Percentiles rank a stretch among this genome's conserved stretches.
Conservation (phyloP, 2,797 vertebrate genomes). For the Pseudocheirus occidentalis region DNA sequence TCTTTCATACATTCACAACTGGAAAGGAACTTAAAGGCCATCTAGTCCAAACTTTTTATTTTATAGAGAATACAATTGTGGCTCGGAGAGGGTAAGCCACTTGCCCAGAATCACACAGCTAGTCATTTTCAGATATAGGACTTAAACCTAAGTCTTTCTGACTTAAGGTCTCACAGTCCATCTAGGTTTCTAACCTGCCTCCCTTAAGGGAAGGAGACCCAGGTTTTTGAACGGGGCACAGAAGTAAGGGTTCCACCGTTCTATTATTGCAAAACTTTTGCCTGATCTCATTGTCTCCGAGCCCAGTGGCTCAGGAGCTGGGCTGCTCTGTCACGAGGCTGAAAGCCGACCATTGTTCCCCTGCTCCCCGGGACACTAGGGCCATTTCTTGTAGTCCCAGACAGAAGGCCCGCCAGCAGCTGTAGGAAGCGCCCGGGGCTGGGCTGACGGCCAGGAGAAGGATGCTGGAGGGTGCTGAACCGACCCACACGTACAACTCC, state of each 20-base stretch:
- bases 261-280: not conserved
- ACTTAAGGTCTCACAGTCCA: not conserved
- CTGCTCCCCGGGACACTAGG: not conserved
- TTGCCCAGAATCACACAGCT: not conserved
- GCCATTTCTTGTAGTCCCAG: fast-evolving
- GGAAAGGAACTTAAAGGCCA: not conserved
- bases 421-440: not conserved
- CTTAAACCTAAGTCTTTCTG: not conserved
- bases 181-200: not conserved
- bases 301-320: not conserved
- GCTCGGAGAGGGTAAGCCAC: not conserved
- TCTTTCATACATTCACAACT: not conserved
- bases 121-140: not conserved
- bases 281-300: not conserved
- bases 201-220: not conserved
- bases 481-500: fast-evolving
- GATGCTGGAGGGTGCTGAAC: conserved; percentile 48
- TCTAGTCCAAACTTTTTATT: not conserved
- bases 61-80: not conserved
- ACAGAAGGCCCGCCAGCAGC: fast-evolving
- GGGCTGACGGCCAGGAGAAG: fast-evolving
- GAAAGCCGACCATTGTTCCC: not conserved
- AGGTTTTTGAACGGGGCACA: fast-evolving
- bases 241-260: not conserved
- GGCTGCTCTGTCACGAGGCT: not conserved